Base-by-base conservation (phyloP, 2,113 vertebrate genomes). In the Nestor notabilis region DNA sequence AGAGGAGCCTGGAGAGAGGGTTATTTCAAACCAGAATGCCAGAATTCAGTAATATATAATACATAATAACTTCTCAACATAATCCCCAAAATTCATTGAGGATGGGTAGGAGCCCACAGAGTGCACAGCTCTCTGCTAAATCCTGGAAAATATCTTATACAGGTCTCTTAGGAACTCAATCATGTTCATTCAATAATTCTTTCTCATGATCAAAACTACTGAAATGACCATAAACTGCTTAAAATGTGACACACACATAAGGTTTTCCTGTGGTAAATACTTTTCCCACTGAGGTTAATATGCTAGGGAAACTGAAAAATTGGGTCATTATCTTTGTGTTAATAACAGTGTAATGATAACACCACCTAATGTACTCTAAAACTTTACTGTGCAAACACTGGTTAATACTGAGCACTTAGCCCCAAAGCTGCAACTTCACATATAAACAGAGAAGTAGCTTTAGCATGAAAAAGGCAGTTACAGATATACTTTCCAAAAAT, bases 321-420 rank as follows among this genome's bases (percentile, higher is more conserved):
- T 33, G 3, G 79, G 66, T 28, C 70, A 52, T 53, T 94, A 58
- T 65, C 63, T 10, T 33, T 76, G n/a, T 72, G 56, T 83, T 90
- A 88, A 79, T 61, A 89, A 60, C 31, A 94, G 72, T 9, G 33
- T 37, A 91, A 72, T 0, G 4, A 75, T 56, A 85, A 23, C 56
- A 69, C 46, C 44, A 53, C 37, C 24, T 72, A 84, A 93, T 65
- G 70, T 28, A 72, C 70, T 76, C 37, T 85, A 63, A 87, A 93
- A 80, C 61, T 74, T 37, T 12, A 71, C 77, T 82, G 24, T 76
- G 82, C 74, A 96, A 96, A 96, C 70, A 80, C 4, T 76, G 28
- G 17, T 72, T 83, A 93, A 85, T 74, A 55, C 5, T 1, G 1
- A n/a, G 55, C 75, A 63, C 78, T 87, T 87, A 88, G 70, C 49